Evolutionary conservation across 2,888 invertebrate genomes (phyloP).

Genomic region (Epinotia demarniana): DNA sequence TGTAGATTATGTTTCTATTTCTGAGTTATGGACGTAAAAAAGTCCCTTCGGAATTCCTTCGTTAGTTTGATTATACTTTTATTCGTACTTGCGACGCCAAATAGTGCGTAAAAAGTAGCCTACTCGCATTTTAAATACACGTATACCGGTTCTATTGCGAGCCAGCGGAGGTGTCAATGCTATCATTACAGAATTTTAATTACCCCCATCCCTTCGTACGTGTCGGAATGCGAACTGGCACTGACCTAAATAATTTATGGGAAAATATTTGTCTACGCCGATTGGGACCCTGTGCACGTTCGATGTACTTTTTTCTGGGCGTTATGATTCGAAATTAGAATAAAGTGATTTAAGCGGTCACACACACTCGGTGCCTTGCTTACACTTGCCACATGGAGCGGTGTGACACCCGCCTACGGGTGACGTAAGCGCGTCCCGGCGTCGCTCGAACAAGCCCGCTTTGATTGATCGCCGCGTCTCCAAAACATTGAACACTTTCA

Average conservation of each 20-base stretch:
- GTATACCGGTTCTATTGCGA: constrained; percentile 48
- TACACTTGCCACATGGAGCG: constrained; percentile 44
- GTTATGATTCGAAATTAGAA: constrained; percentile 46
- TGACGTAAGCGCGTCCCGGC: constrained; percentile 42
- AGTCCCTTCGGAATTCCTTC: constrained; percentile 37
- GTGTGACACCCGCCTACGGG: constrained; percentile 42
- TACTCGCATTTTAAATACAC: constrained; percentile 38
- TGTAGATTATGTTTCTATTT: constrained; percentile 67
- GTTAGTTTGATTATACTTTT: constrained; percentile 22
- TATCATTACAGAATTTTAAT: constrained; percentile 76
- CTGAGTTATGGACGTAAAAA: constrained; percentile 61
- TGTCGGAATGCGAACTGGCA: constrained; percentile 71
- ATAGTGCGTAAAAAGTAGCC: constrained; percentile 41
- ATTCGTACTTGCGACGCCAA: constrained; percentile 26
- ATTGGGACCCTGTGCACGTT: constrained; percentile 41
- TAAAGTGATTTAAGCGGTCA: constrained; percentile 45
- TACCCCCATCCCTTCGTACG: constrained; percentile 73
- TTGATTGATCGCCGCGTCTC: constrained; percentile 45
- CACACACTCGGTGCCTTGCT: constrained; percentile 41
- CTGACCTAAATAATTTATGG: constrained; percentile 77
- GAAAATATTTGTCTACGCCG: constrained; percentile 64
- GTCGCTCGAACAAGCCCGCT: constrained; percentile 42
- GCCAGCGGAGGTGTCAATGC: constrained; percentile 67
- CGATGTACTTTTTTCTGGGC: constrained; percentile 48
- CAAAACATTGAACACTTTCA: constrained; percentile 46